Evolutionary conservation across 2,113 vertebrate genomes (phyloP), one percentile per base, ranked within the genome.

Genomic region (Oreochromis spilurus): DNA sequence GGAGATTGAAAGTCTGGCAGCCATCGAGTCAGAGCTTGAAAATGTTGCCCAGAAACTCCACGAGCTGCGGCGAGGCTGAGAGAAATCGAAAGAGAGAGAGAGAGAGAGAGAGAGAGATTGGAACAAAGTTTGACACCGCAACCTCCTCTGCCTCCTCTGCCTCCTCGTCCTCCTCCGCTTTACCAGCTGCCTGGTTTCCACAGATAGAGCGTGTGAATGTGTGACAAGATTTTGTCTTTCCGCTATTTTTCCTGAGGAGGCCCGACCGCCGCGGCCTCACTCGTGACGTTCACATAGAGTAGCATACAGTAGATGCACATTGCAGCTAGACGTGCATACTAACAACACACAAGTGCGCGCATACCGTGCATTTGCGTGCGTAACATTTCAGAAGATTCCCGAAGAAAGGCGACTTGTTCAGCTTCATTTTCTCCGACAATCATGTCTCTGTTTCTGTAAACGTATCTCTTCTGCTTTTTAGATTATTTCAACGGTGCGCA

Each of bases 11-110:
- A 98, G 97, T 84, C 95, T 99, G 91, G 97, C 97, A 0, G 96
- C 97, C 94, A 99, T 99, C 0, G 97, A 99, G 96, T 97, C 97
- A 0, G 98, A 99, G 95, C 97, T 99, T 45, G 97, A 99, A 93
- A 97, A 95, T 1, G 97, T 98, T 5, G 97, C 97, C 79, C 97
- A 97, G 93, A 98, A 97, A 93, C 96, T 99, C 82, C 98, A 98
- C 0, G 95, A 97, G 19, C 95, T 99, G 90, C 96, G 96, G 83
- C 96, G 88, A 88, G 95, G 96, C 88, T 96, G 93, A 97, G 53
- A 45, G 53, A 75, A 58, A 81, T 48, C 21, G 50, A 62, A n/a
- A 34, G 38, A 40, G 43, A 54, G 75, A 77, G 43, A 60, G 75
- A 67, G 43, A 60, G 75, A 67, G 43, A 26, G 53, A 12, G 70